Percentiles rank a stretch among this genome's conserved stretches.
Conservation (phyloP, 2,113 vertebrate species). For the Phyllopteryx taeniolatus region DNA sequence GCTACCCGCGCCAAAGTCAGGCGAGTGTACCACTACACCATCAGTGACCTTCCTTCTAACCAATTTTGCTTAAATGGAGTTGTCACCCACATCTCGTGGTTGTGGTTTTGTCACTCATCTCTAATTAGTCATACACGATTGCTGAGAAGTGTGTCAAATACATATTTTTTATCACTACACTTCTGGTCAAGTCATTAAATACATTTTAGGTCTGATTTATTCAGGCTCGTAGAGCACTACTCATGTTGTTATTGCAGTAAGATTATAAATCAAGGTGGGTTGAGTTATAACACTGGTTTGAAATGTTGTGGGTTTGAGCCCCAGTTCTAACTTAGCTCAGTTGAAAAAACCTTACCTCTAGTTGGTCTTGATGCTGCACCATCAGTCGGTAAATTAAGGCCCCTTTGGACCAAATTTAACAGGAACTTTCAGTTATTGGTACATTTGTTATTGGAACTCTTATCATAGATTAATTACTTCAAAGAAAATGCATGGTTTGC, state of each 20-base stretch:
- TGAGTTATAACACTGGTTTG: not conserved
- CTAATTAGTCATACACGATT: constrained; percentile 60
- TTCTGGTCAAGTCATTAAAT: constrained; percentile 38
- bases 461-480: too few species aligned
- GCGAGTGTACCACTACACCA: too few species aligned
- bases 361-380: not conserved
- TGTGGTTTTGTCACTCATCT: constrained; percentile 62
- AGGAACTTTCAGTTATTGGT: too few species aligned
- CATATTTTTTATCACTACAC: constrained; percentile 41
- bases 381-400: not conserved
- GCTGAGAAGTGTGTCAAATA: constrained; percentile 56
- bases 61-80: constrained; percentile 17
- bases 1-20: too few species aligned
- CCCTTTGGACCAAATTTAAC: not conserved
- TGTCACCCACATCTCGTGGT: constrained; percentile 40
- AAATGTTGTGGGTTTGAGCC: not conserved
- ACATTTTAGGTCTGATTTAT: not conserved
- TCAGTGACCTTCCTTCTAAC: not conserved
- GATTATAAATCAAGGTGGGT: not conserved
- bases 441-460: too few species aligned
- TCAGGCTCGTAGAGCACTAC: not conserved
- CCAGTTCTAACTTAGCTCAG: not conserved
- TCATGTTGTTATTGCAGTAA: not conserved
- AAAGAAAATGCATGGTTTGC: too few species aligned
- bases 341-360: not conserved